Base-by-base conservation (phyloP, 1,140 invertebrate species). In the Heterodera carotae region DNA sequence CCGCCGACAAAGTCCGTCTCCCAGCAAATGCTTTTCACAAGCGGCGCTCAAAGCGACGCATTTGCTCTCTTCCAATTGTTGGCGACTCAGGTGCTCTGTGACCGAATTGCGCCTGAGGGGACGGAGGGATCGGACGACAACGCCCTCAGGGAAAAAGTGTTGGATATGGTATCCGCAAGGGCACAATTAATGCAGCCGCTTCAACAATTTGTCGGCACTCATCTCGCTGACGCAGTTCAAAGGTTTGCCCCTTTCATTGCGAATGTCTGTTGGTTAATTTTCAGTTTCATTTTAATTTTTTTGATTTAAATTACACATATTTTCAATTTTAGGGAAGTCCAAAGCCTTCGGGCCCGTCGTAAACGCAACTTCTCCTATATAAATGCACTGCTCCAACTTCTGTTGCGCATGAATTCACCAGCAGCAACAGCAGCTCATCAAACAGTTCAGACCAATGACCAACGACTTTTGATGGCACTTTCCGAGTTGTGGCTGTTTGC, bases 1-100 rank as follows among this genome's bases (percentile, higher is more conserved):
- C 62, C 88, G 89, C 18, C 90, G 15, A 12, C 48, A 22, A 56
- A 56, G 48, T 56, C 48, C 22, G 90, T 82, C 89, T 91, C 76
- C 8, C 85, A 85, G 75, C 85, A 86, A 59, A 62, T 87, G 18
- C 78, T 85, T 15, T 85, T 85, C 72, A 85, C 15, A 12, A 56
- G 69, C 69, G 73, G 80, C 15, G 84, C 85, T 25, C 85, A 86
- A 79, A 76, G 78, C 56, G 85, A 86, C 53, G 85, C 85, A 3
- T 86, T 86, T 60, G 76, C 81, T 22, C 71, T 86, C 27, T 86
- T 86, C 68, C 85, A 86, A 78, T 82, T 85, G 7, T 82, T 86
- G n/a, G 84, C 85, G 5, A 80, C 83, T 69, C 84, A 84, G 62
- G 84, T 85, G 72, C 53, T 86, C 66, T 76, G 81, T 25, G 84